Evolutionary conservation across 2,113 vertebrate species (phyloP).

Genomic region (Thomomys bottae): DNA sequence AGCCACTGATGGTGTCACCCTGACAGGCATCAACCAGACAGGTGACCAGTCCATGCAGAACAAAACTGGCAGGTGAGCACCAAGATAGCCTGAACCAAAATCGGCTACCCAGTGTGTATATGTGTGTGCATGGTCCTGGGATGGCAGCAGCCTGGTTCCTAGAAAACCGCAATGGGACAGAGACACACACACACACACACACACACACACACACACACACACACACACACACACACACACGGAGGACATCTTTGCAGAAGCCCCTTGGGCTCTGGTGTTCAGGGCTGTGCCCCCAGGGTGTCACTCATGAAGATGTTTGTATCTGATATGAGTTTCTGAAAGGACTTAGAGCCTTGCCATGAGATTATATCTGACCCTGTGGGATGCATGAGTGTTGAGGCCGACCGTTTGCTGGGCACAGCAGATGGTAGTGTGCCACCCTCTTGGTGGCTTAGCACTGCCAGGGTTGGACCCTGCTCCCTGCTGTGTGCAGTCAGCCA

Average conservation of each 20-base stretch:
- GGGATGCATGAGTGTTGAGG: not conserved
- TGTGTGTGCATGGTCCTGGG: not conserved
- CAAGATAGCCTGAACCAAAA: not conserved
- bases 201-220: no score
- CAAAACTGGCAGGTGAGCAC: conserved; percentile 90
- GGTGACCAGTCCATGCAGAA: conserved; percentile 89
- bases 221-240: no score
- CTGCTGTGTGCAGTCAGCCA: not conserved
- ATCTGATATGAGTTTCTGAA: not conserved
- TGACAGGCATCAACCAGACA: conserved; percentile 94
- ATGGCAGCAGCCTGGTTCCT: accelerated
- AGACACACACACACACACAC: no score
- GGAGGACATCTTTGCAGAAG: not conserved
- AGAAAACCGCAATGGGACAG: not conserved
- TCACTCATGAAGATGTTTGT: not conserved
- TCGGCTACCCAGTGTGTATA: accelerated
- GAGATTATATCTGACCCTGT: not conserved
- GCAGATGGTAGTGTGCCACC: not conserved
- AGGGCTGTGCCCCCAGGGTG: not conserved
- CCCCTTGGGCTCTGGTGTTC: not conserved
- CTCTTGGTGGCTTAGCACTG: not conserved
- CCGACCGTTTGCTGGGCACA: not conserved
- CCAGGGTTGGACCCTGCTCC: not conserved
- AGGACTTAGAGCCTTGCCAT: not conserved
- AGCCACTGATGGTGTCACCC: conserved; percentile 92